These are phyloP conservation scores for Monopis laevigella DNA, from an alignment of 2,888 invertebrate species.

Conservation along the genomic window DNA sequence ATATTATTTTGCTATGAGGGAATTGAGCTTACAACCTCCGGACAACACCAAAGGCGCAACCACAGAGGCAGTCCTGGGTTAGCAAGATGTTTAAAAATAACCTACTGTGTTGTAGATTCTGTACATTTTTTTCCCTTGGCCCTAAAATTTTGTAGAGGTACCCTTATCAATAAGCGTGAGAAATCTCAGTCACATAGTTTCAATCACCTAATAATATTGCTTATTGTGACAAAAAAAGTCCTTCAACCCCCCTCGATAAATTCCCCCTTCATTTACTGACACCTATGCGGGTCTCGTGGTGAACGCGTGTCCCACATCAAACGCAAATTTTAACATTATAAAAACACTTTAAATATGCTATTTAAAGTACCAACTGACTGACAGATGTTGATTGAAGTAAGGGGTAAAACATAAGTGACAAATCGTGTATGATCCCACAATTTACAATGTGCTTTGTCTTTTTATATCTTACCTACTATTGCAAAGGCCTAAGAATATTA, in stretches of 20 bases:
- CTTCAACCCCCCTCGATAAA: constrained; percentile 21
- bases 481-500: too few relatives aligned
- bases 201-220: not conserved
- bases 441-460: too few relatives aligned
- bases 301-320: constrained; percentile 56
- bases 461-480: too few relatives aligned
- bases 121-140: too few relatives aligned
- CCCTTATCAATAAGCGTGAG: constrained; percentile 1
- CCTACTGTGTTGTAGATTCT: not conserved
- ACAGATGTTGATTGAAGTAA: too few relatives aligned
- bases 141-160: too few relatives aligned
- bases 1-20: too few relatives aligned
- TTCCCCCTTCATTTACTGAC: not conserved
- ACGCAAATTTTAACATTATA: constrained; percentile 36
- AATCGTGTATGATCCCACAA: too few relatives aligned
- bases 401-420: too few relatives aligned
- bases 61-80: not conserved
- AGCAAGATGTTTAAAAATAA: not conserved
- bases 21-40: too few relatives aligned
- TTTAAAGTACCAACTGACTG: too few relatives aligned
- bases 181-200: constrained; percentile 3
- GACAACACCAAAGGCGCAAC: not conserved
- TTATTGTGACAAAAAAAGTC: constrained; percentile 25
- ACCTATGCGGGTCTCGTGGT: constrained; percentile 59
- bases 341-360: not conserved